Percentiles rank a stretch among this genome's conserved stretches.
Evolutionary conservation across 2,797 vertebrate genomes (phyloP).

Genomic region (Cichlasoma orientale): DNA sequence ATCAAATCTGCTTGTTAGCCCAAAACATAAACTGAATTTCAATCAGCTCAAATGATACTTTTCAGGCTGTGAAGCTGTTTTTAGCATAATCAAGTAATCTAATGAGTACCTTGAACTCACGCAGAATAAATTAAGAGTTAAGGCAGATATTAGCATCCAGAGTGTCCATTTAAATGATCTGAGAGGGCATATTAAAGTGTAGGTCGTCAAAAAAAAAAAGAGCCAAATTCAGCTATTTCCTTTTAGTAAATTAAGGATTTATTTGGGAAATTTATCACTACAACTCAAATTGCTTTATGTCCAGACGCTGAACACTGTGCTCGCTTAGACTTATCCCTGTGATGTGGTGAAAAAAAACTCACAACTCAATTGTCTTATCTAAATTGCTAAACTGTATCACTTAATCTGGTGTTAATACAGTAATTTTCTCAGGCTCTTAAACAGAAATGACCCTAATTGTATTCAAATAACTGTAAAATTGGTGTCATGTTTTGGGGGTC

Average conservation of each 20-base stretch:
- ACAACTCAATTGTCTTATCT: neutral
- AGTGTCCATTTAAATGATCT: slow-evolving; percentile 67
- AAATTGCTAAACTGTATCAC: neutral
- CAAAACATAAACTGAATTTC: slow-evolving; percentile 52
- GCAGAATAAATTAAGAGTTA: slow-evolving; percentile 44
- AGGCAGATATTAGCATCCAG: slow-evolving; percentile 73
- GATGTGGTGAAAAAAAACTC: neutral
- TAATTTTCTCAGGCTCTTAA: neutral
- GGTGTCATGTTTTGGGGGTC: slow-evolving; percentile 5
- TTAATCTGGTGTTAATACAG: neutral
- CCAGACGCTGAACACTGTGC: neutral
- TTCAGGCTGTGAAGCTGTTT: slow-evolving; percentile 78
- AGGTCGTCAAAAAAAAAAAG: neutral
- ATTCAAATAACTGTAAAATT: slow-evolving; percentile 10
- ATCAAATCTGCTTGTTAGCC: neutral
- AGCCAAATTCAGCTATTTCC: neutral
- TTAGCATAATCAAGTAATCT: slow-evolving; percentile 82
- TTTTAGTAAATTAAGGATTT: neutral
- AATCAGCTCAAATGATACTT: slow-evolving; percentile 60
- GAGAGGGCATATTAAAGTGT: slow-evolving; percentile 6
- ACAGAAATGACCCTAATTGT: neutral
- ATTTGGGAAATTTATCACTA: neutral
- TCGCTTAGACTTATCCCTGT: neutral
- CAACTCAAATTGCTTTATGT: neutral
- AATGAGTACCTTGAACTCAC: slow-evolving; percentile 75